Conservation (phyloP, 2,113 vertebrate species). For the Protomyctophum bolini region DNA sequence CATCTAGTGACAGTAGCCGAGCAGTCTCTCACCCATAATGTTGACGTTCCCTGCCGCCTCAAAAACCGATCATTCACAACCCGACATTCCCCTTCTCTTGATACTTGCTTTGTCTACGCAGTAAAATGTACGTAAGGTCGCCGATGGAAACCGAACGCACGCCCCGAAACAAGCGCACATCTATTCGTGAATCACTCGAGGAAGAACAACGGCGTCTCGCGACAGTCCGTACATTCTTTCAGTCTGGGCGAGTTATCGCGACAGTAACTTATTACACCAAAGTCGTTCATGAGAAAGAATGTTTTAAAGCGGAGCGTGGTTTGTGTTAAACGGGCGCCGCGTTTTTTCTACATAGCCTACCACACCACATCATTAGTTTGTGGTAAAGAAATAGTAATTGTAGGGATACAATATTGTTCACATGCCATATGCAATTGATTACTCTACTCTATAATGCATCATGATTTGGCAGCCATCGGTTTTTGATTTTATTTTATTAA, state of each 20-base stretch:
- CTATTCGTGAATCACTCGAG: slow-evolving; percentile 55
- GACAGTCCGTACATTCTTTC: slow-evolving; percentile 46
- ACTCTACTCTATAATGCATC: too few relatives aligned
- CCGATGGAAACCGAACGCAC: background rate
- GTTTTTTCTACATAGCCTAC: too few relatives aligned
- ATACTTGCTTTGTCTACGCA: slow-evolving; percentile 50
- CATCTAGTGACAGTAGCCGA: background rate
- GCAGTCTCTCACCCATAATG: slow-evolving; percentile 78
- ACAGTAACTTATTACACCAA: background rate
- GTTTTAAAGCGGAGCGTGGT: too few relatives aligned
- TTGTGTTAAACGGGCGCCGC: too few relatives aligned
- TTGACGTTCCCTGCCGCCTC: slow-evolving; percentile 76
- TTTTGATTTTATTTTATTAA: too few relatives aligned
- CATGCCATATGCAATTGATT: too few relatives aligned
- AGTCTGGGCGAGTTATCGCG: slow-evolving; percentile 40
- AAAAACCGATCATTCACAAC: slow-evolving; percentile 74
- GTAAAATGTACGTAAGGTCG: slow-evolving; percentile 11
- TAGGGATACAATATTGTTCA: too few relatives aligned
- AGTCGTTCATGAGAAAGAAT: too few relatives aligned
- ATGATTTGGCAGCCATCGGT: too few relatives aligned
- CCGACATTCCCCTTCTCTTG: slow-evolving; percentile 78
- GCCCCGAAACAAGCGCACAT: slow-evolving; percentile 25
- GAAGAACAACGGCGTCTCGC: slow-evolving; percentile 47
- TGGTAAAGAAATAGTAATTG: too few relatives aligned
- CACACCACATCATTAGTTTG: too few relatives aligned